Percentiles rank a stretch among this genome's conserved stretches.
Conservation (phyloP, 2,113 vertebrate species). For the Cettia cetti region DNA sequence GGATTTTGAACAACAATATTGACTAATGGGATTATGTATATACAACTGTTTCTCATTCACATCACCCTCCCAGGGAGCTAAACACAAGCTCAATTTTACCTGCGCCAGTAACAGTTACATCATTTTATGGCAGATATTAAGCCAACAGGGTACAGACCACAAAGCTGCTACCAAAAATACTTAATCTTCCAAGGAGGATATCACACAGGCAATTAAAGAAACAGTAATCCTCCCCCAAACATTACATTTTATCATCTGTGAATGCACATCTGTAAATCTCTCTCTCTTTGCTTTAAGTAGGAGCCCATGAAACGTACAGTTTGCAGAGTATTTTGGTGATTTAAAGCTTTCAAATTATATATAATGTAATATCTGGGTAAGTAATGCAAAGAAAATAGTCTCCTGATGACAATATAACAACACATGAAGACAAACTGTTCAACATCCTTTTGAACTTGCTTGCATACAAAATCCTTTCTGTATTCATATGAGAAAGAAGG, state of each 20-base stretch:
- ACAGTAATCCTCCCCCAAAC: not conserved
- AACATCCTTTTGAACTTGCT: not conserved
- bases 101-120: not conserved
- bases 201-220: not conserved
- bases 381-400: not conserved
- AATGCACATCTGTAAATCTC: not conserved
- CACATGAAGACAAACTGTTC: not conserved
- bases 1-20: slow-evolving; percentile 2
- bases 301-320: not conserved
- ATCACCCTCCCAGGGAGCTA: not conserved
- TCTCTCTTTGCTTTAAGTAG: not conserved
- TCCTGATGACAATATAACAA: not conserved
- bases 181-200: not conserved
- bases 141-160: not conserved
- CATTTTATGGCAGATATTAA: not conserved
- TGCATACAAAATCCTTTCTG: not conserved
- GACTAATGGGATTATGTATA: not conserved
- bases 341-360: not conserved
- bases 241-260: not conserved
- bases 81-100: not conserved
- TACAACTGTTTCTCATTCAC: not conserved
- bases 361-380: not conserved
- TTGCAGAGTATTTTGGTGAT: not conserved
- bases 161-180: not conserved
- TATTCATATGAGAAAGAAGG: not conserved